phyloP scores from a whole-genome alignment of 2,113 vertebrate genomes.

The Phalacrocorax carbo region DNA sequence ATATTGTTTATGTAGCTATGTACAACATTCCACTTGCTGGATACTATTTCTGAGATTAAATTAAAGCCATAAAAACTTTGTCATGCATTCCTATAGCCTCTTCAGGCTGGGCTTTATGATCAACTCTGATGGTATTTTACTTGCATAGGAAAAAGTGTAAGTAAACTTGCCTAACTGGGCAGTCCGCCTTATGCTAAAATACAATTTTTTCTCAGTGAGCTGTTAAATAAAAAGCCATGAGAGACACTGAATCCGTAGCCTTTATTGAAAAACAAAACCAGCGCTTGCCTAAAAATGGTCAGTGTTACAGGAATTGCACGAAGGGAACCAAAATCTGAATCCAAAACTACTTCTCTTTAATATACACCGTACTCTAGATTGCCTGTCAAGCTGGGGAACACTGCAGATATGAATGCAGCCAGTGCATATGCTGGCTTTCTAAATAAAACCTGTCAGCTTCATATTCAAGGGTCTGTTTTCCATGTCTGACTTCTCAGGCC shows the following conservation, averaged over 20 bases:
- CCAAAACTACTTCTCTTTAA: constrained; percentile 31
- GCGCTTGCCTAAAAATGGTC: constrained; percentile 20
- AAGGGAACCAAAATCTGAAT: constrained; percentile 25
- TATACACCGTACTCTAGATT: not conserved
- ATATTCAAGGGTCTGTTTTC: constrained; percentile 31
- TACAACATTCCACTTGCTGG: not conserved
- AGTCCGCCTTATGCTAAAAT: not conserved
- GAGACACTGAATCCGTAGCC: not conserved
- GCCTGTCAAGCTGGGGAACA: constrained; percentile 46
- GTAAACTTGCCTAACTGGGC: not conserved
- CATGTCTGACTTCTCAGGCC: not conserved
- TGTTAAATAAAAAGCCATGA: not conserved
- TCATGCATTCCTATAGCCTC: not conserved
- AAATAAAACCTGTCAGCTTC: constrained; percentile 68
- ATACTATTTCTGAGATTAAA: constrained; percentile 5
- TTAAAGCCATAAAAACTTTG: constrained; percentile 26
- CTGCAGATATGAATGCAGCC: constrained; percentile 38
- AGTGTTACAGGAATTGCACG: not conserved
- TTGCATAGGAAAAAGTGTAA: not conserved
- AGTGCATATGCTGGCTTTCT: constrained; percentile 56
- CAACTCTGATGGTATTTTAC: not conserved
- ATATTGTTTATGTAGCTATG: not conserved
- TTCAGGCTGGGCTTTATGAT: not conserved
- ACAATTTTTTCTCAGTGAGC: not conserved
- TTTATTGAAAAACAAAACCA: constrained; percentile 38